phyloP scores from a whole-genome alignment of 1,140 invertebrate species.

The Ganaspis sp. region DNA sequence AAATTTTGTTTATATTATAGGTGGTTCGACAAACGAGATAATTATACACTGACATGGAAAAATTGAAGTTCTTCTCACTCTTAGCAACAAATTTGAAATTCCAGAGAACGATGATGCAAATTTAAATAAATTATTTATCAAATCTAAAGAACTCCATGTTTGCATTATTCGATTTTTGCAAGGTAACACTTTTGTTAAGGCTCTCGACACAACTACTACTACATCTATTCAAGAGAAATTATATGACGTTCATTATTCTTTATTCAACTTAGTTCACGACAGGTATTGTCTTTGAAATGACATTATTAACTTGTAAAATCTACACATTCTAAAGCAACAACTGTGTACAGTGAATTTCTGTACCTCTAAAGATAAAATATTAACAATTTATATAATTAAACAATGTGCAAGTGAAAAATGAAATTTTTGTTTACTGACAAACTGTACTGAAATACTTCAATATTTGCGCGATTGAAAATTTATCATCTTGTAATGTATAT shows the following conservation, averaged over 20 bases:
- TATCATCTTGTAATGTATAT: too few species aligned
- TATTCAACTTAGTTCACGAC: constrained; percentile 54
- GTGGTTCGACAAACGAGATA: constrained; percentile 60
- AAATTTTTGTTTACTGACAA: too few species aligned
- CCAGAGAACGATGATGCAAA: constrained; percentile 81
- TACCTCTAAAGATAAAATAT: too few species aligned
- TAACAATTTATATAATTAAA: too few species aligned
- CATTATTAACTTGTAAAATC: too few species aligned
- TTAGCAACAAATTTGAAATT: constrained; percentile 85
- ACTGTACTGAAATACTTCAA: too few species aligned
- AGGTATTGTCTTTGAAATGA: constrained; percentile 52
- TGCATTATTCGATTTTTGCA: constrained; percentile 81
- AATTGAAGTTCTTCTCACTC: constrained; percentile 84
- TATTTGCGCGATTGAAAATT: too few species aligned
- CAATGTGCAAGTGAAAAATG: too few species aligned
- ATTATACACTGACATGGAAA: constrained; percentile 75
- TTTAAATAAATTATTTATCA: constrained; percentile 84
- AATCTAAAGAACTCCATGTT: constrained; percentile 83
- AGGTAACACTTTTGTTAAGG: constrained; percentile 73
- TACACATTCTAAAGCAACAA: too few species aligned
- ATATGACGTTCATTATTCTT: constrained; percentile 54
- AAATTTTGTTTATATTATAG: constrained; percentile 43
- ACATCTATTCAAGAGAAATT: constrained; percentile 65
- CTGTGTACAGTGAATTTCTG: too few species aligned
- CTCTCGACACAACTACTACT: constrained; percentile 63